A percentile compares a stretch with the other conserved stretches of the same genome.
These are phyloP conservation scores for Dryocosmus kuriphilus DNA, from an alignment of 2,888 invertebrate species.

Conservation along the genomic window DNA sequence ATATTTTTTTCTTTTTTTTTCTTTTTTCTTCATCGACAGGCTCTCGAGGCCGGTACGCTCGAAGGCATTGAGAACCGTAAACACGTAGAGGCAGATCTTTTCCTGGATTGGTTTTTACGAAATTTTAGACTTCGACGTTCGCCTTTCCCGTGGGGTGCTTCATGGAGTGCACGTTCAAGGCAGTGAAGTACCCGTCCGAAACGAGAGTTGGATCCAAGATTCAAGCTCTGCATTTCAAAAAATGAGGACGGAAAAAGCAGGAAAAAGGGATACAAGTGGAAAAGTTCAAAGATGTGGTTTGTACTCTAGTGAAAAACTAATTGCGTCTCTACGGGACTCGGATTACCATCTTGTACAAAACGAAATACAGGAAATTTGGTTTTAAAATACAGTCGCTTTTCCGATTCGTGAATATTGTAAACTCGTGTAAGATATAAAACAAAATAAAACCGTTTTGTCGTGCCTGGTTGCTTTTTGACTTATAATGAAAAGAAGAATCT, in stretches of 20 bases:
- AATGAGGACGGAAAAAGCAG: background rate
- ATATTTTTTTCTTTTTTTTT: background rate
- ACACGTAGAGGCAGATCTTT: conserved; percentile 16
- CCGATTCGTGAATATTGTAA: conserved; percentile 1
- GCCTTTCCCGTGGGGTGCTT: background rate
- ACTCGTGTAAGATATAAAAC: background rate
- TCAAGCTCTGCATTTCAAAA: background rate
- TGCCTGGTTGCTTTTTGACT: conserved; percentile 14
- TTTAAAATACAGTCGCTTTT: conserved; percentile 29
- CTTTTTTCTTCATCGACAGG: background rate
- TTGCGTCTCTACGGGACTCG: conserved; percentile 5
- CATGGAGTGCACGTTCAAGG: conserved; percentile 3
- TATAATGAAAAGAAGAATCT: too few species aligned
- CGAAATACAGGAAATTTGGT: conserved; percentile 16
- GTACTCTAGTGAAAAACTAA: conserved; percentile 21
- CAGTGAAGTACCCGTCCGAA: background rate
- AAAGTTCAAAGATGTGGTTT: background rate
- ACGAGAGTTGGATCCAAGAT: conserved; percentile 25
- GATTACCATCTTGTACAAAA: conserved; percentile 32
- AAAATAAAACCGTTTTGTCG: conserved; percentile 5
- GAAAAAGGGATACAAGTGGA: background rate
- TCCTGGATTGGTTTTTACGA: conserved; percentile 15
- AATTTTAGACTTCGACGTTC: background rate
- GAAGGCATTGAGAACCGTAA: background rate
- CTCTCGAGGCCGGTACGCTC: background rate